These are phyloP conservation scores for Grus americana DNA, from an alignment of 2,113 vertebrate genomes.

Conservation along the genomic window DNA sequence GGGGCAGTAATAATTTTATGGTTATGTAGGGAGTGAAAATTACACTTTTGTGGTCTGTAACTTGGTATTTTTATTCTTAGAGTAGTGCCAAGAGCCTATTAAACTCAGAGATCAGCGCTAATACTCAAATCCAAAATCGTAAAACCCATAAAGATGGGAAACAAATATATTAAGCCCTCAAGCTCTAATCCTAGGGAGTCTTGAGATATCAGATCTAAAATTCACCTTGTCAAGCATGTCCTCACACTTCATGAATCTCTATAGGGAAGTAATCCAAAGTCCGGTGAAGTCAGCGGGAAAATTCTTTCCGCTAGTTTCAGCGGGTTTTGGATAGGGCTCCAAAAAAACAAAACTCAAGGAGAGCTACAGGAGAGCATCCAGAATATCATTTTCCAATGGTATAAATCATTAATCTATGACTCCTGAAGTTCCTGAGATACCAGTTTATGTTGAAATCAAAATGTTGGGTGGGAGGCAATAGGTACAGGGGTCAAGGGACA, in stretches of 20 bases:
- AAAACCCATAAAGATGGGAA: not conserved
- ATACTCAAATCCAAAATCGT: not conserved
- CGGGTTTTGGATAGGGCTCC: not conserved
- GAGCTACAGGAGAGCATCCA: not conserved
- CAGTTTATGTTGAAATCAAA: conserved; percentile 57
- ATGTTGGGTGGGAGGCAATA: conserved; percentile 22
- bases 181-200: not conserved
- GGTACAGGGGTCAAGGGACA: conserved; percentile 56
- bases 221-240: not conserved
- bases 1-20: conserved; percentile 31
- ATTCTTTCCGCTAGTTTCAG: not conserved
- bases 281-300: not conserved
- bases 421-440: conserved; percentile 49
- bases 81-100: not conserved
- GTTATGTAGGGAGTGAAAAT: conserved; percentile 11
- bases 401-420: conserved; percentile 57
- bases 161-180: not conserved
- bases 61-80: not conserved
- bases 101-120: not conserved
- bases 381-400: not conserved
- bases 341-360: not conserved
- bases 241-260: not conserved
- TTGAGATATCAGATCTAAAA: conserved; percentile 17
- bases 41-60: conserved; percentile 21
- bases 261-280: not conserved